Percentiles rank a stretch among this genome's conserved stretches.
phyloP scores from a whole-genome alignment of 2,797 vertebrate species.

The Synanceia verrucosa region DNA sequence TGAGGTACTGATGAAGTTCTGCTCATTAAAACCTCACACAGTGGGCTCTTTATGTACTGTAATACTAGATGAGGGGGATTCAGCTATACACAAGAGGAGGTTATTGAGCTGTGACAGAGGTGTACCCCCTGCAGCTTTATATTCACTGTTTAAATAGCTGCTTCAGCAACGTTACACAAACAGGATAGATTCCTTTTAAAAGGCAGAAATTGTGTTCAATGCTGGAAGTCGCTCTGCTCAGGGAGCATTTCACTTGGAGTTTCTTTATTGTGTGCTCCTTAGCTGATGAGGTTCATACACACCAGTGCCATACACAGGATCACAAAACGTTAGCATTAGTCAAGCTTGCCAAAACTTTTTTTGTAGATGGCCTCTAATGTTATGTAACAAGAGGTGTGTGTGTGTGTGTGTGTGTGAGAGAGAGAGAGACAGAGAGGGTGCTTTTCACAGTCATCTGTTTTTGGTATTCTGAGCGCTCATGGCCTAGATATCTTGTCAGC shows the following conservation, averaged over 20 bases:
- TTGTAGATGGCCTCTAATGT: neutral
- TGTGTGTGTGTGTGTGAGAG: too few relatives aligned
- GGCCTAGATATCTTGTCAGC: conserved; percentile 38
- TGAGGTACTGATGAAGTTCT: neutral
- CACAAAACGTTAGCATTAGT: neutral
- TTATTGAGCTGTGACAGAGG: conserved; percentile 27
- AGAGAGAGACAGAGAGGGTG: too few relatives aligned
- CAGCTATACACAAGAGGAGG: conserved; percentile 2
- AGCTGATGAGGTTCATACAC: neutral
- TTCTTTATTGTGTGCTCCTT: neutral
- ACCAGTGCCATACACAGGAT: neutral
- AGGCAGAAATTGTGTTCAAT: neutral
- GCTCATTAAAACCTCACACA: conserved; percentile 11
- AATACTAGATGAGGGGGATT: conserved; percentile 44
- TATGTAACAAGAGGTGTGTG: neutral
- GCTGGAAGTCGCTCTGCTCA: neutral
- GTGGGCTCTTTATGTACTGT: conserved; percentile 27
- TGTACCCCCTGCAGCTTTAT: conserved; percentile 2
- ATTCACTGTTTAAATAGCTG: conserved; percentile 13
- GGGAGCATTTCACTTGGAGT: neutral
- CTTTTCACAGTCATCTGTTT: conserved; percentile 33
- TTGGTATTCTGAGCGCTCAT: conserved; percentile 32
- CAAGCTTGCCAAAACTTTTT: neutral
- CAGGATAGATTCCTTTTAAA: neutral
- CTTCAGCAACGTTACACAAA: conserved; percentile 9